A percentile compares a stretch with the other conserved stretches of the same genome.
Conservation (phyloP, 2,797 vertebrate genomes). For the Lutjanus campechanus region DNA sequence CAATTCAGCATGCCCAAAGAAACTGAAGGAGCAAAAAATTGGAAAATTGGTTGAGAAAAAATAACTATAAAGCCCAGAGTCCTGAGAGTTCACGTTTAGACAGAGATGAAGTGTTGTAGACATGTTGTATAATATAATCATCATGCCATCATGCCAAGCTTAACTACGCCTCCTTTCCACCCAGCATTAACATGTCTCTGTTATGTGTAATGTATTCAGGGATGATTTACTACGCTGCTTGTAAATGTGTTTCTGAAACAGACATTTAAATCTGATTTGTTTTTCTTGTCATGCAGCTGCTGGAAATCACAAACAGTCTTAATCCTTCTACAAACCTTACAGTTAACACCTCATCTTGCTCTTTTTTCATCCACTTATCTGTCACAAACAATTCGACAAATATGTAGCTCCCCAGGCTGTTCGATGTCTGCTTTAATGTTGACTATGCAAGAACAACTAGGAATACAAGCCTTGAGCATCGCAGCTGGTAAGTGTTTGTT, state of each 20-base stretch:
- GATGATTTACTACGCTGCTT: not conserved
- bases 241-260: not conserved
- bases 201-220: conserved; percentile 11
- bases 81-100: too few relatives aligned
- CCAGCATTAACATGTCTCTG: not conserved
- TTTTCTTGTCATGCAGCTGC: not conserved
- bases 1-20: too few relatives aligned
- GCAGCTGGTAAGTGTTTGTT: conserved; percentile 33
- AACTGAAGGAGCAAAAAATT: too few relatives aligned
- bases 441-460: conserved; percentile 6
- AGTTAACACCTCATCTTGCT: not conserved
- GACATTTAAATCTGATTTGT: not conserved
- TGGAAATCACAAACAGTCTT: not conserved
- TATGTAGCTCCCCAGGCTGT: conserved; percentile 1
- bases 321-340: not conserved
- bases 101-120: too few relatives aligned
- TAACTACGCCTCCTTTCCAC: not conserved
- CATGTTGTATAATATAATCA: too few relatives aligned
- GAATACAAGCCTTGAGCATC: conserved; percentile 3
- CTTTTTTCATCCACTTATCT: conserved; percentile 18
- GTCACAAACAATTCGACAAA: conserved; percentile 12
- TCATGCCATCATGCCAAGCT: too few relatives aligned
- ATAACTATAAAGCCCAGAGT: too few relatives aligned
- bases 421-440: not conserved
- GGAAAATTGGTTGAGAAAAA: too few relatives aligned